phyloP scores from a whole-genome alignment of 2,797 vertebrate genomes.

The Pangasius krempfi region DNA sequence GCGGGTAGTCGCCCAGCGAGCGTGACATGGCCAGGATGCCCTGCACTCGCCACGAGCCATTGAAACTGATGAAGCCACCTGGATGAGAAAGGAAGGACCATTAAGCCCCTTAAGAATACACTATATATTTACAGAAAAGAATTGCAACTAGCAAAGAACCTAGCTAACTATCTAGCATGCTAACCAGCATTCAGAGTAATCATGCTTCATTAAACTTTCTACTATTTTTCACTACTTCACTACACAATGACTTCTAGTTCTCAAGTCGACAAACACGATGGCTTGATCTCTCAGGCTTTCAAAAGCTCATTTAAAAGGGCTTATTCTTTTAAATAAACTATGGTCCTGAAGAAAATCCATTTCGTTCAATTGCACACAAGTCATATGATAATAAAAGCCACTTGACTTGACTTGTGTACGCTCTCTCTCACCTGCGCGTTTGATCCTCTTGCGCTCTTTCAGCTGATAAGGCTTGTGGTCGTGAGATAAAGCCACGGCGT shows the following conservation, averaged over 20 bases:
- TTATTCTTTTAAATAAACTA: not conserved
- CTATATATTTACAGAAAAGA: not conserved
- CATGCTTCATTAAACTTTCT: not conserved
- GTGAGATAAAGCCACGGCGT: constrained; percentile 92
- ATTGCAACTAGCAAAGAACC: not conserved
- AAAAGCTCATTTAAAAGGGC: not conserved
- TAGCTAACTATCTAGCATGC: not conserved
- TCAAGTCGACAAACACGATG: not conserved
- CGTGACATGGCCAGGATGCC: constrained; percentile 98
- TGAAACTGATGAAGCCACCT: constrained; percentile 99
- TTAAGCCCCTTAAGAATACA: not conserved
- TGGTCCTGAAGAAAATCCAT: not conserved
- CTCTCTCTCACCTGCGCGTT: constrained; percentile 86
- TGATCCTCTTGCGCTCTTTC: constrained; percentile 97
- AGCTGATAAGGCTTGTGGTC: constrained; percentile 98
- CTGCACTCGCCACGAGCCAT: constrained; percentile 97
- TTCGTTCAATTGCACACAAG: not conserved
- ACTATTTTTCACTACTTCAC: not conserved
- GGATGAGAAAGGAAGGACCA: not conserved
- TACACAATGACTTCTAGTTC: not conserved
- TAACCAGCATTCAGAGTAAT: not conserved
- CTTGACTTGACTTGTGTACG: not conserved
- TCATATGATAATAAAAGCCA: not conserved
- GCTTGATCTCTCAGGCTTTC: not conserved
- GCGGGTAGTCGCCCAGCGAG: constrained; percentile 94